Percentiles rank a stretch among this genome's conserved stretches.
Evolutionary conservation across 2,113 vertebrate species (phyloP).

Genomic region (Anoplopoma fimbria): DNA sequence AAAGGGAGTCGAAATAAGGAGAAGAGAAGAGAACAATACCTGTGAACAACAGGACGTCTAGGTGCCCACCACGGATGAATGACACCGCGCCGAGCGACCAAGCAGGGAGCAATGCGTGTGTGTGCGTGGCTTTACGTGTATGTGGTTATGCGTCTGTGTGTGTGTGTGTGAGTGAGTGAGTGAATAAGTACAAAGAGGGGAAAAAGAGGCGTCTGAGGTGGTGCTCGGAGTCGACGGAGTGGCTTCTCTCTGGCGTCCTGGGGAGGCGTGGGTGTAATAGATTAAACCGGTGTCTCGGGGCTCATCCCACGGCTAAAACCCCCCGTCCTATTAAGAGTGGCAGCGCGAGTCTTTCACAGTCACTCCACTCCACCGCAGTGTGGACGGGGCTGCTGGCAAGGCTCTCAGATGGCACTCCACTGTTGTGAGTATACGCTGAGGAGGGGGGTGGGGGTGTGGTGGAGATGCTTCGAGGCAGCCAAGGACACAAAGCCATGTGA

Average conservation of each 20-base stretch:
- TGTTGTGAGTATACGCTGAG: slow-evolving; percentile 48
- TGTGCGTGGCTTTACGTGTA: slow-evolving; percentile 1
- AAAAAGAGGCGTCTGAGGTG: slow-evolving; percentile 40
- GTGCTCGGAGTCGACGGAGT: slow-evolving; percentile 58
- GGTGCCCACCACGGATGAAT: slow-evolving; percentile 45
- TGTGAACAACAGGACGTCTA: slow-evolving; percentile 64
- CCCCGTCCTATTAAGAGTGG: slow-evolving; percentile 71
- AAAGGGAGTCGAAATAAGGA: slow-evolving; percentile 44
- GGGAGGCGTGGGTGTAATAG: slow-evolving; percentile 74
- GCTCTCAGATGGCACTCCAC: slow-evolving; percentile 62
- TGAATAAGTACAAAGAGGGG: slow-evolving; percentile 1
- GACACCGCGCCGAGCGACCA: slow-evolving; percentile 52
- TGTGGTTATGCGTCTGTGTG: slow-evolving; percentile 10
- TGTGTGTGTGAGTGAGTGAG: neutral
- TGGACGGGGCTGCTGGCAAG: slow-evolving; percentile 67
- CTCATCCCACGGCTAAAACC: slow-evolving; percentile 71
- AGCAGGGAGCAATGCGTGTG: slow-evolving; percentile 25
- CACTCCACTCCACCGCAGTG: slow-evolving; percentile 59
- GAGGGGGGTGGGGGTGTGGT: neutral
- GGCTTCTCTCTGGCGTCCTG: slow-evolving; percentile 52
- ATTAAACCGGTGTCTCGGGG: slow-evolving; percentile 73
- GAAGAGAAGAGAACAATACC: slow-evolving; percentile 63
- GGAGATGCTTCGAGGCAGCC: slow-evolving; percentile 66
- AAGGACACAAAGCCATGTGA: slow-evolving; percentile 78
- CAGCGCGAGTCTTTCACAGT: slow-evolving; percentile 68